These are phyloP conservation scores for Hypomecis atomaria DNA, from an alignment of 2,888 invertebrate genomes.

Conservation along the genomic window DNA sequence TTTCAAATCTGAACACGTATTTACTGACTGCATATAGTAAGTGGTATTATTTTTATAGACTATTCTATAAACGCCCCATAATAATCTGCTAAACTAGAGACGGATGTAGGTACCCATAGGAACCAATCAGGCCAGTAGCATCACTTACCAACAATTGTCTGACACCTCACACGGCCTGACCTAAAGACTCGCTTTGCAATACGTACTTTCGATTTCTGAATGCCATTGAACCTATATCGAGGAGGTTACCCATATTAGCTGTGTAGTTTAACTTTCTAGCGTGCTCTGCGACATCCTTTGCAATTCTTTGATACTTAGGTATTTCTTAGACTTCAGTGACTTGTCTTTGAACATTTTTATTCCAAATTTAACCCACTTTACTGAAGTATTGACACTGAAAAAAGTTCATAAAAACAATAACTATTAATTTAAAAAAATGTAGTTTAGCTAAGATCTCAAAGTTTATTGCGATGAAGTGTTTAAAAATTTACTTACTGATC, in stretches of 20 bases:
- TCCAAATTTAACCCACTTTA: too few relatives aligned
- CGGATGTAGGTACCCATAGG: conserved; percentile 4
- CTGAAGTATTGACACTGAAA: too few relatives aligned
- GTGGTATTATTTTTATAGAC: too few relatives aligned
- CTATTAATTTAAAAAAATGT: too few relatives aligned
- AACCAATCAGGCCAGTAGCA: conserved; percentile 16
- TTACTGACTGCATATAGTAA: too few relatives aligned
- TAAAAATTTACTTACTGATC: too few relatives aligned
- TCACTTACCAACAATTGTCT: conserved; percentile 11
- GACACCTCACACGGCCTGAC: conserved; percentile 26
- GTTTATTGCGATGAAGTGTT: too few relatives aligned
- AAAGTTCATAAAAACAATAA: too few relatives aligned
- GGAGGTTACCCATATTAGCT: conserved; percentile 6
- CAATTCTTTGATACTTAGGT: background rate
- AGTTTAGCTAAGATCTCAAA: too few relatives aligned
- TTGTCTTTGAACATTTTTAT: background rate
- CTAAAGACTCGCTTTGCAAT: conserved; percentile 21
- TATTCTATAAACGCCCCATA: too few relatives aligned
- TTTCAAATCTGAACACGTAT: too few relatives aligned
- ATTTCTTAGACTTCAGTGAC: background rate
- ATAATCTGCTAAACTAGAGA: background rate
- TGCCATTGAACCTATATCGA: conserved; percentile 26
- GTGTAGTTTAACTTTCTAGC: conserved; percentile 18
- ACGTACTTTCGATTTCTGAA: conserved; percentile 31
- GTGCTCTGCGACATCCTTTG: background rate